Evolutionary conservation across 1,140 invertebrate genomes (phyloP), one percentile per base, ranked within the genome.

Genomic region (Idris sp.): DNA sequence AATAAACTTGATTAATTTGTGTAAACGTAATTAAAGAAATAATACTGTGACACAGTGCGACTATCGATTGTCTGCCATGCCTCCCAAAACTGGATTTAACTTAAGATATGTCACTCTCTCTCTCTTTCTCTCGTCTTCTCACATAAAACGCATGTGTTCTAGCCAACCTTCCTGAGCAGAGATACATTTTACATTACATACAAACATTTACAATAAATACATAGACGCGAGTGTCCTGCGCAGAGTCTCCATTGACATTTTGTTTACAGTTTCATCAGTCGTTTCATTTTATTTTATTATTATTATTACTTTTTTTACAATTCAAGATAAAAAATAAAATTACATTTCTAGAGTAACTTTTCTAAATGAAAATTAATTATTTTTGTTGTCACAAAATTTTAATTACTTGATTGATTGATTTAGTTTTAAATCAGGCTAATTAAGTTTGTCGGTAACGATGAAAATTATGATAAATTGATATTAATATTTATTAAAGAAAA

Each of bases 181-280:
- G 79, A 84, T 84, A 85, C 83, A 86, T 84, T 84, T 82, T 85
- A 84, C 78, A 85, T 77, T 81, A 86, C 83, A 84, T 86, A 86
- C 83, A 86, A 86, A 86, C 83, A 86, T 86, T 86, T 86, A 86
- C 84, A 86, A 75, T 85, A 83, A 74, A 83, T 85, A 86, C 81
- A 86, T 79, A 80, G 74, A 81, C 31, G 40, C 53, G 19, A 44
- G 26, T 49, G 7, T 40, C 13, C 22, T 44, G 36, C 46, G 41
- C 49, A 46, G 33, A 28, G n/a, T 62, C 44, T 49, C 46, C 22
- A 31, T 67, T 67, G 49, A 74, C 62, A 44, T 48, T 48, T 62
- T 26, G 53, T 33, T 62, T 67, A 58, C 48, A 46, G 25, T 48
- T n/a, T n/a, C 19, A 18, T 38, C 13, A 28, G 38, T 22, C 30